These are phyloP conservation scores for Pristionchus maxplancki DNA, from an alignment of 2,888 invertebrate species.

Conservation along the genomic window DNA sequence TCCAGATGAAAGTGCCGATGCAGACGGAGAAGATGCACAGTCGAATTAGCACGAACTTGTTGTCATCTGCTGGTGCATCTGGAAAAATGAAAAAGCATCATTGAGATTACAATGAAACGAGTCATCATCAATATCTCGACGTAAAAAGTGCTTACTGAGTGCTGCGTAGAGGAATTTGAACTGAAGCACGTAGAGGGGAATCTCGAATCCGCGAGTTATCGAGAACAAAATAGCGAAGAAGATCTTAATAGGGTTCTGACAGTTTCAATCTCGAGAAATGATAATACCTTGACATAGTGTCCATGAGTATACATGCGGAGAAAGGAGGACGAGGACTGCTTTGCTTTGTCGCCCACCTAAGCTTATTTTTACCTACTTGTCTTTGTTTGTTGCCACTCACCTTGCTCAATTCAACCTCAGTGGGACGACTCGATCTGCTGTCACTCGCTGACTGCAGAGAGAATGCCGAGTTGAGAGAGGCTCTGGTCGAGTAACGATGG, in stretches of 20 bases:
- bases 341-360: background rate
- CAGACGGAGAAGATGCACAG: background rate
- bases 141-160: background rate
- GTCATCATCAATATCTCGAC: background rate
- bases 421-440: background rate
- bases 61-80: background rate
- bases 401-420: background rate
- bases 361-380: too few species aligned
- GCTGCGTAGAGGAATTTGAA: constrained; percentile 33
- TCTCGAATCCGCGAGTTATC: constrained; percentile 5
- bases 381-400: too few species aligned
- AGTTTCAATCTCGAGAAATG: too few species aligned
- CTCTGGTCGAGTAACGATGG: background rate
- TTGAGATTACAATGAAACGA: background rate
- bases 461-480: background rate
- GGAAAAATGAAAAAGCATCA: background rate
- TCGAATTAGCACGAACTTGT: background rate
- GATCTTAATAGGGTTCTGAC: background rate
- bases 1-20: constrained; percentile 11
- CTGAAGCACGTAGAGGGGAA: background rate
- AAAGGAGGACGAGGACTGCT: background rate
- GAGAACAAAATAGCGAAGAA: constrained; percentile 7
- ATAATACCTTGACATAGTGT: constrained; percentile 27
- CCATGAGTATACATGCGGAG: constrained; percentile 23
- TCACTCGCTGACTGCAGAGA: background rate